Base-by-base conservation (phyloP, 2,113 vertebrate genomes). In the Hylia prasina region DNA sequence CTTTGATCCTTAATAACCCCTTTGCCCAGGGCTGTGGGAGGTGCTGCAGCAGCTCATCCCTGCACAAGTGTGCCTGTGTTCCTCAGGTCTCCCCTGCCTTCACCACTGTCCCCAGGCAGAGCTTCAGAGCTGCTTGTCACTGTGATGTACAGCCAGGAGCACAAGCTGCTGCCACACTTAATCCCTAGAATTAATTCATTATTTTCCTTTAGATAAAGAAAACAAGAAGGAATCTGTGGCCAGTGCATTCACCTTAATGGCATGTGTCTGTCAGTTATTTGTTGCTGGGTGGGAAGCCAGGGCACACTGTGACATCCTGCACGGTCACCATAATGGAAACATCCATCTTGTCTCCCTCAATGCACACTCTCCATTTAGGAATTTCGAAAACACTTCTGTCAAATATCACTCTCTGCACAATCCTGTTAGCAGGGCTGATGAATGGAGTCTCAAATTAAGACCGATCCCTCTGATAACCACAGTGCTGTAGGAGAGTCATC, bases 381-480 rank as follows among this genome's bases (percentile, higher is more conserved):
- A 96, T 97, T 96, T 97, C 95, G 7, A 87, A 96, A 97, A 66
- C 90, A 86, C 92, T 97, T 97, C 78, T 96, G 96, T 95, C 95
- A 96, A 96, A 96, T 96, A 97, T 95, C 93, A 92, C 66, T 96
- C 93, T 94, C 90, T 72, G 71, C 63, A 54, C 93, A 84, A 90
- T 89, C 90, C 93, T 86, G 94, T 96, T 97, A 93, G 92, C 18
- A 11, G 31, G 90, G 70, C 96, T 97, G 97, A 97, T 96, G 94
- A 97, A 98, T 97, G 96, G 96, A 95, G 94, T 82, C 96, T 97
- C 91, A 94, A 96, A 97, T 97, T 96, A 97, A 97, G 96, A 95
- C 91, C 17, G 96, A 97, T 95, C 84, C 93, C 94, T 97, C 97
- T 96, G 96, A 97, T 96, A 97, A 97, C 93, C 85, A 79, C 87